These are phyloP conservation scores for Oscheius onirici DNA, from an alignment of 2,888 invertebrate species.

Conservation along the genomic window DNA sequence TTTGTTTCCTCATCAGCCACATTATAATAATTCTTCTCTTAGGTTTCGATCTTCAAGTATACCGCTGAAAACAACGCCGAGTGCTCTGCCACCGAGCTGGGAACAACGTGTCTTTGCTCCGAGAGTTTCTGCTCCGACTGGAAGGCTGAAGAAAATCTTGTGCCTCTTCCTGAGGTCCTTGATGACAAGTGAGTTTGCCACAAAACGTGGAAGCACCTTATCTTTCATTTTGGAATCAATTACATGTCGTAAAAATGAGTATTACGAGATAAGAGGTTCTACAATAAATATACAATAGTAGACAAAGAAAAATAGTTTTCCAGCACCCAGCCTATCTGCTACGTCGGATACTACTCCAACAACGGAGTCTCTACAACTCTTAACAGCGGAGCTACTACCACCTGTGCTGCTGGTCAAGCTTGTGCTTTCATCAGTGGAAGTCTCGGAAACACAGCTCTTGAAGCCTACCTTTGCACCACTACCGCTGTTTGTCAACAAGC, in stretches of 20 bases:
- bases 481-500: conserved; percentile 35
- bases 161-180: neutral
- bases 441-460: conserved; percentile 14
- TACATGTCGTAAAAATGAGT: conserved; percentile 12
- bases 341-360: conserved; percentile 49
- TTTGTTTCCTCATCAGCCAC: neutral
- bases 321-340: conserved; percentile 36
- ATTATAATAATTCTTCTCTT: neutral
- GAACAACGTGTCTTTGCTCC: conserved; percentile 39
- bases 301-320: neutral
- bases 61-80: neutral
- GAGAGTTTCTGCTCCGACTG: conserved; percentile 42
- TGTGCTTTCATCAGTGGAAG: conserved; percentile 42
- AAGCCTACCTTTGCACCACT: conserved; percentile 47
- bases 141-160: conserved; percentile 38
- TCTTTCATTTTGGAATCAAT: neutral
- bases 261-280: too few species aligned
- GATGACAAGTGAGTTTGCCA: conserved; percentile 7
- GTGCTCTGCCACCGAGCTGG: conserved; percentile 44
- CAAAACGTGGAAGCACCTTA: neutral
- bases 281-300: too few species aligned
- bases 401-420: conserved; percentile 38
- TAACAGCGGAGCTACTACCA: conserved; percentile 40
- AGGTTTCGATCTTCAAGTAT: conserved; percentile 19
- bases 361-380: conserved; percentile 20